These are phyloP conservation scores for Spea hammondii DNA, from an alignment of 2,797 vertebrate species.

Conservation along the genomic window DNA sequence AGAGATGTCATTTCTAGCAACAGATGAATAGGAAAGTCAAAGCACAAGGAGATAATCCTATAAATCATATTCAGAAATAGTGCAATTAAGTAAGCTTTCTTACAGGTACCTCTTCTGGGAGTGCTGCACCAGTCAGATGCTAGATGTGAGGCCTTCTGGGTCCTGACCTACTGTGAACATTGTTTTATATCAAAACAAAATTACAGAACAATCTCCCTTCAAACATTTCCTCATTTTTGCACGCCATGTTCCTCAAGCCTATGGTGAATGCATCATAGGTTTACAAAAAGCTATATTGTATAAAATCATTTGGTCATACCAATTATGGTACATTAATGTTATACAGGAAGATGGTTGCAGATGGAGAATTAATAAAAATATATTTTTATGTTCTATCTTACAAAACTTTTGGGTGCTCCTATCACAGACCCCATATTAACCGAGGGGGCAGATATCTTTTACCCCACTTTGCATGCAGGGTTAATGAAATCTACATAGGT, in stretches of 20 bases:
- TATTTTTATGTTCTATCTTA: too few relatives aligned
- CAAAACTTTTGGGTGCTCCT: too few relatives aligned
- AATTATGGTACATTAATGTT: too few relatives aligned
- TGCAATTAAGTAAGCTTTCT: background rate
- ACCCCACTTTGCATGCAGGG: too few relatives aligned
- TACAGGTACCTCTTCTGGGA: slow-evolving; percentile 10
- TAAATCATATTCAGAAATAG: slow-evolving; percentile 30
- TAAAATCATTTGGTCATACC: too few relatives aligned
- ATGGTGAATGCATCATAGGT: background rate
- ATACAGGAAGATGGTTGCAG: too few relatives aligned
- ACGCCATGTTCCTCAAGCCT: background rate
- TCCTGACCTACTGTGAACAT: background rate
- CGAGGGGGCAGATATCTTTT: too few relatives aligned
- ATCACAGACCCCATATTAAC: too few relatives aligned
- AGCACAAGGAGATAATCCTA: slow-evolving; percentile 2
- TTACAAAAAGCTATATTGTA: too few relatives aligned
- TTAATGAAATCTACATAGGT: too few relatives aligned
- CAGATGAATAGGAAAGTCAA: background rate
- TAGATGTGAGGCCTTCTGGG: background rate
- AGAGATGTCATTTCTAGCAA: background rate
- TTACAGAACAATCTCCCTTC: background rate
- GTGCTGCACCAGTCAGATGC: background rate
- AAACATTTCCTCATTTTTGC: background rate
- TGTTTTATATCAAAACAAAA: background rate
- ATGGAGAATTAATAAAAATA: too few relatives aligned